phyloP scores from a whole-genome alignment of 2,797 vertebrate species.

The Xiphophorus birchmanni region DNA sequence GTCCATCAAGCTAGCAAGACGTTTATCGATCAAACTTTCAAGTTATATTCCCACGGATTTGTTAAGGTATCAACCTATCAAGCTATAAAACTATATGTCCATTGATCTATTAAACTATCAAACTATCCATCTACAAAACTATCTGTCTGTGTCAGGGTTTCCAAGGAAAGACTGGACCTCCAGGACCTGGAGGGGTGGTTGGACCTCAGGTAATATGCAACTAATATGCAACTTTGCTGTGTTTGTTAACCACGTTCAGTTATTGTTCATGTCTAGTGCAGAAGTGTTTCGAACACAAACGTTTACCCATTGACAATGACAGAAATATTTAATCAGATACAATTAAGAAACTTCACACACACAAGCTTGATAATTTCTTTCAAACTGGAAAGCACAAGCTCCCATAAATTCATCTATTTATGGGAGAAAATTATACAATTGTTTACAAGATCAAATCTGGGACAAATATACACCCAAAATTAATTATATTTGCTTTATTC shows the following conservation, averaged over 20 bases:
- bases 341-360: neutral
- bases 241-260: neutral
- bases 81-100: neutral
- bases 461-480: neutral
- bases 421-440: neutral
- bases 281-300: neutral
- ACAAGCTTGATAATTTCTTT: neutral
- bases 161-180: constrained; percentile 98
- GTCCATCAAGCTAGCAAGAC: neutral
- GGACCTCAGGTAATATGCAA: constrained; percentile 91
- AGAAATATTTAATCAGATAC: neutral
- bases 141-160: constrained; percentile 86
- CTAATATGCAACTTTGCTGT: neutral
- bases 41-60: neutral
- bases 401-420: neutral
- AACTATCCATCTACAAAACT: neutral
- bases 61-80: neutral
- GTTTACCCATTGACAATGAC: neutral
- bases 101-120: neutral
- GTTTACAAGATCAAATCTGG: neutral
- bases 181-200: constrained; percentile 96
- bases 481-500: neutral
- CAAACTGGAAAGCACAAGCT: neutral
- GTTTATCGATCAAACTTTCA: neutral
- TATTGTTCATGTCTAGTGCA: constrained; percentile 3